These are phyloP conservation scores for Castor canadensis DNA, from an alignment of 2,113 vertebrate species.

Conservation along the genomic window DNA sequence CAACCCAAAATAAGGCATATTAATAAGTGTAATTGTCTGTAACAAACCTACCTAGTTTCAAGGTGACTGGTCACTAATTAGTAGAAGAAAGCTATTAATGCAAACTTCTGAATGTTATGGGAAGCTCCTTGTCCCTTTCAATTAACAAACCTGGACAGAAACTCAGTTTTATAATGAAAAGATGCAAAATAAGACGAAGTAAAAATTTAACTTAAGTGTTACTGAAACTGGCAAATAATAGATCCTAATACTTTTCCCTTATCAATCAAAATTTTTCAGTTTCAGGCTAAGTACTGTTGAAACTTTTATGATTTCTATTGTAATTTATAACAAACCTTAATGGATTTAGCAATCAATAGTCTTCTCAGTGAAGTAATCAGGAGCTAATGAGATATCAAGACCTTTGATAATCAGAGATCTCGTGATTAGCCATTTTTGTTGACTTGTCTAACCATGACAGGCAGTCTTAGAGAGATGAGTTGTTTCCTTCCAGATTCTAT, in stretches of 20 bases:
- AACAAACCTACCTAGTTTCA: not conserved
- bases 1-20: not conserved
- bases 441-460: not conserved
- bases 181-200: not conserved
- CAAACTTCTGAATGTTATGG: not conserved
- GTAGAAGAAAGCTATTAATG: not conserved
- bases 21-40: not conserved
- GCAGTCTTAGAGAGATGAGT: not conserved
- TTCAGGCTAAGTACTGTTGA: not conserved
- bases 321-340: not conserved
- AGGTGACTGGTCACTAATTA: not conserved
- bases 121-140: not conserved
- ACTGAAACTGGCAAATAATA: not conserved
- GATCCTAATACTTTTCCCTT: not conserved
- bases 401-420: not conserved
- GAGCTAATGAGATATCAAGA: not conserved
- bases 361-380: not conserved
- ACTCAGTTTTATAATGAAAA: constrained; percentile 4
- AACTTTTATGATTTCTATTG: not conserved
- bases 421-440: not conserved
- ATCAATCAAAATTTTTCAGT: not conserved
- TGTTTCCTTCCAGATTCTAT: not conserved
- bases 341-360: not conserved
- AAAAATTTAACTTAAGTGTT: not conserved
- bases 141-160: not conserved